Percentiles rank a stretch among this genome's conserved stretches.
Conservation (phyloP, 2,113 vertebrate species). For the Hydrochoerus hydrochaeris region DNA sequence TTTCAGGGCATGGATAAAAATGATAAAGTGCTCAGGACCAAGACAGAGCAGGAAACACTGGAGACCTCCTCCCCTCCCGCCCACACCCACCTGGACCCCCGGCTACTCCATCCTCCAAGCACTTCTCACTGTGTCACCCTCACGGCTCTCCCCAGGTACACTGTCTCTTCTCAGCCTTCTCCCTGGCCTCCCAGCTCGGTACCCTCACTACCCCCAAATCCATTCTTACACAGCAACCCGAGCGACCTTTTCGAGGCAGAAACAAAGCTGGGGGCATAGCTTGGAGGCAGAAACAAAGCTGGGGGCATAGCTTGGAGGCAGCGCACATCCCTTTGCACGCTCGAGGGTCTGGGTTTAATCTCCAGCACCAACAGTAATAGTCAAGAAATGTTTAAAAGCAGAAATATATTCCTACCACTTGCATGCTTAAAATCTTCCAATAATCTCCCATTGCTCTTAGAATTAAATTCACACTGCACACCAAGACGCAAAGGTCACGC, state of each 20-base stretch:
- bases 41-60: neutral
- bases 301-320: neutral
- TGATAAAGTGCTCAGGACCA: neutral
- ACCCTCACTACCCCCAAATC: neutral
- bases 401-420: neutral
- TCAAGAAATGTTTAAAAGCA: neutral
- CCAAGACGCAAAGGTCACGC: neutral
- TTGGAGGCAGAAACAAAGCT: neutral
- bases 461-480: neutral
- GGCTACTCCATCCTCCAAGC: neutral
- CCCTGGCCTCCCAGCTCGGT: neutral
- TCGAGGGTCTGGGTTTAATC: neutral
- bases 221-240: neutral
- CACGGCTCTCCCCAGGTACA: neutral
- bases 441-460: neutral
- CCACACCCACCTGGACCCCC: neutral
- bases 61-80: neutral
- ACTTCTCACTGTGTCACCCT: neutral
- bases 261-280: neutral
- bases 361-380: neutral
- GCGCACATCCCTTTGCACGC: neutral
- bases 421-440: neutral
- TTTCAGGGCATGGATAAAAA: neutral
- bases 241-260: neutral
- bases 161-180: neutral